Conservation (phyloP, 2,797 vertebrate species). For the Pogonophryne albipinna region DNA sequence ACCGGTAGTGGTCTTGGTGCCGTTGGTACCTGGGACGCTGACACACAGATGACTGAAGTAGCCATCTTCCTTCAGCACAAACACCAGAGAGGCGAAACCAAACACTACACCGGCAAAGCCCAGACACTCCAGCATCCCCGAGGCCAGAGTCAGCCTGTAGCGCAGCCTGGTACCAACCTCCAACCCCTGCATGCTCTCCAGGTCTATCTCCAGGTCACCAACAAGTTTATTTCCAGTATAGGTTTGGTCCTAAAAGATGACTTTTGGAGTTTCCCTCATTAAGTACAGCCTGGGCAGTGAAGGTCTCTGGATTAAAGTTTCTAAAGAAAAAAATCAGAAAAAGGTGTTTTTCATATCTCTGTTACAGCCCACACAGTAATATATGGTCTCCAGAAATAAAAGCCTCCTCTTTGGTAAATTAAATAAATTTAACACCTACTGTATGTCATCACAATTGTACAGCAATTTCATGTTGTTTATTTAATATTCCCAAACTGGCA, state of each 20-base stretch:
- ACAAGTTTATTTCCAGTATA: not conserved
- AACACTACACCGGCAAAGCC: conserved; percentile 90
- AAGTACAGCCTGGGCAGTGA: not conserved
- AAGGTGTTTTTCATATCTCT: not conserved
- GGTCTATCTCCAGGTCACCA: not conserved
- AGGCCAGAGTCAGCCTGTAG: conserved; percentile 84
- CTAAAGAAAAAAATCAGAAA: conserved; percentile 4
- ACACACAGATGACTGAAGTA: conserved; percentile 87
- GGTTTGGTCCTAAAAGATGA: not conserved
- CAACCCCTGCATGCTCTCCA: conserved; percentile 56
- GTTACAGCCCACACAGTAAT: not conserved
- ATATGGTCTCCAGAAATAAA: not conserved
- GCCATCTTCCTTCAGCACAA: conserved; percentile 87
- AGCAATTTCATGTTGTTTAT: not conserved
- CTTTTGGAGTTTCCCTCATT: not conserved
- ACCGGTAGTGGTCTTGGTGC: conserved; percentile 51
- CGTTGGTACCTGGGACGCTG: conserved; percentile 26
- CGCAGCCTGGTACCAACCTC: conserved; percentile 52
- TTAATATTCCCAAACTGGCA: no score
- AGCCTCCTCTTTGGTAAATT: not conserved
- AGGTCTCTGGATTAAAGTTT: not conserved
- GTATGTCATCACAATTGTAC: not conserved
- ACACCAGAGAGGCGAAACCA: conserved; percentile 90
- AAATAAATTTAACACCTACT: not conserved
- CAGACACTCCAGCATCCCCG: conserved; percentile 90